These are phyloP conservation scores for Chrysogorgia sp. DNA, from an alignment of 92 coral and sea anemone species.

Conservation along the genomic window DNA sequence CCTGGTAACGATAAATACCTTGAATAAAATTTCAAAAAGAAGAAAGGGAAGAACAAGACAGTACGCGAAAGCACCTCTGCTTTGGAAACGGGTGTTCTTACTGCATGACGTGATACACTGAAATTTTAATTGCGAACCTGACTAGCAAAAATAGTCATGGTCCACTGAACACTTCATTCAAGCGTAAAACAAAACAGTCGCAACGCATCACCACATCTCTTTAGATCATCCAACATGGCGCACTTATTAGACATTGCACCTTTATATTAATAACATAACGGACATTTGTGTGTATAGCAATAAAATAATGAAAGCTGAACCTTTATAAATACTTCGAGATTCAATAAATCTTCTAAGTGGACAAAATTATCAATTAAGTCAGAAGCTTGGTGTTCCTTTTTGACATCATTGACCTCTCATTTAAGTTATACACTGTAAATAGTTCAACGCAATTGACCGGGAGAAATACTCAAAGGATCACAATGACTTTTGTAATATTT, in stretches of 20 bases:
- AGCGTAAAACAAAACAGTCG: constrained; percentile 24
- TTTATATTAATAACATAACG: too few species aligned
- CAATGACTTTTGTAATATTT: too few species aligned
- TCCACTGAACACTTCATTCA: constrained; percentile 33
- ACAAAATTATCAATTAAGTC: too few species aligned
- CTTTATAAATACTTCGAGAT: too few species aligned
- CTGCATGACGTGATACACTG: constrained; percentile 43
- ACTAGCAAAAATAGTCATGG: constrained; percentile 19
- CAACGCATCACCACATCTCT: constrained; percentile 11
- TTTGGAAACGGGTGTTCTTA: constrained; percentile 38
- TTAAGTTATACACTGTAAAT: too few species aligned
- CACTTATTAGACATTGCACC: background rate
- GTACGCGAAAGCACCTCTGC: constrained; percentile 29
- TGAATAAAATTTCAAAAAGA: constrained; percentile 5
- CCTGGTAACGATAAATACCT: background rate
- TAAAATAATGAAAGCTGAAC: too few species aligned
- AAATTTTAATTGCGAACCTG: constrained; percentile 10
- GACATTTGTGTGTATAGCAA: too few species aligned
- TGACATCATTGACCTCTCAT: too few species aligned
- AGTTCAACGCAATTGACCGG: too few species aligned
- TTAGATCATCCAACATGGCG: constrained; percentile 15
- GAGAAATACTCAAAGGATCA: background rate
- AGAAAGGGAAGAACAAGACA: constrained; percentile 2
- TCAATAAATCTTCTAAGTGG: too few species aligned
- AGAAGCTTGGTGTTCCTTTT: too few species aligned